Percentiles rank a stretch among this genome's conserved stretches.
Evolutionary conservation across 2,113 vertebrate genomes (phyloP).

Genomic region (Lepus timidus): DNA sequence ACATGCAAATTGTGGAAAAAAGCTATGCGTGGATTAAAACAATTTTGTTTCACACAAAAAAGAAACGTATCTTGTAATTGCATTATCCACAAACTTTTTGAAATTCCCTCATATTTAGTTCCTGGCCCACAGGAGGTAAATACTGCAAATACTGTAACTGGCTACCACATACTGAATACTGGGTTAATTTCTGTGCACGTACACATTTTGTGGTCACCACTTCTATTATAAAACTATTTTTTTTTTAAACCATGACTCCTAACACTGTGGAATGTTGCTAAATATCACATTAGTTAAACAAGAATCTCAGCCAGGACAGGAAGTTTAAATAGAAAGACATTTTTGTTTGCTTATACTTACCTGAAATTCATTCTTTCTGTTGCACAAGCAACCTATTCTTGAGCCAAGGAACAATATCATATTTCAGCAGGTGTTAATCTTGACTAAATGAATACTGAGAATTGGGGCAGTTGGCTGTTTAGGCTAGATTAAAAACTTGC

Average conservation of each 20-base stretch:
- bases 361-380: conserved; percentile 43
- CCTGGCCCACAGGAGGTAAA: background rate
- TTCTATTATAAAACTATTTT: background rate
- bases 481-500: conserved; percentile 12
- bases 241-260: background rate
- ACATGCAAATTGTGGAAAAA: too few relatives aligned
- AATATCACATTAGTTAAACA: background rate
- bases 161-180: background rate
- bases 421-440: conserved; percentile 58
- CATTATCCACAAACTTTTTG: too few relatives aligned
- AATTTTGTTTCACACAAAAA: too few relatives aligned
- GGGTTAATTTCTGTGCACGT: background rate
- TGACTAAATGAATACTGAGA: conserved; percentile 6
- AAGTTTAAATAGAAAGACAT: conserved; percentile 37
- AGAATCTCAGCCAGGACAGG: conserved; percentile 34
- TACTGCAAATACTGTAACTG: background rate
- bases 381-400: conserved; percentile 31
- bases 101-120: background rate
- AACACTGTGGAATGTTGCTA: background rate
- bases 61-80: too few relatives aligned
- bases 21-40: too few relatives aligned
- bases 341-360: conserved; percentile 60
- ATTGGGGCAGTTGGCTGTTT: background rate
- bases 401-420: background rate
- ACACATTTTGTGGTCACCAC: background rate